Percentiles rank a stretch among this genome's conserved stretches.
Conservation (phyloP, 2,888 invertebrate species). For the Eupithecia centaureata region DNA sequence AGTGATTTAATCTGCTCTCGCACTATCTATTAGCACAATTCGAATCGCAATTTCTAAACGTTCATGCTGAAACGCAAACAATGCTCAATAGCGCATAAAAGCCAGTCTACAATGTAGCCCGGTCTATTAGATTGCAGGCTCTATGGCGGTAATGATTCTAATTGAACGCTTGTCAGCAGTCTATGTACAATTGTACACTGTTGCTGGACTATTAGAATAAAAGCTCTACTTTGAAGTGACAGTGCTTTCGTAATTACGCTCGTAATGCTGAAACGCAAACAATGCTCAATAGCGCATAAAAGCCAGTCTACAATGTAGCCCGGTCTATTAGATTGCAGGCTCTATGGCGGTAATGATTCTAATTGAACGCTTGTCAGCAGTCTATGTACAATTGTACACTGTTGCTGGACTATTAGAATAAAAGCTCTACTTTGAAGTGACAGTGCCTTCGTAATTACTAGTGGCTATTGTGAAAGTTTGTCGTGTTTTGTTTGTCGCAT, state of each 20-base stretch:
- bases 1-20: background rate
- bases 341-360: slow-evolving; percentile 27
- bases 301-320: slow-evolving; percentile 3
- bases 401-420: slow-evolving; percentile 1
- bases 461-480: too few relatives aligned
- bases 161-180: slow-evolving; percentile 8
- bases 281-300: slow-evolving; percentile 6
- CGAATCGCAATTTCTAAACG: slow-evolving; percentile 7
- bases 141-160: slow-evolving; percentile 23
- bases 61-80: slow-evolving; percentile 2
- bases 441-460: background rate
- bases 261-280: slow-evolving; percentile 12
- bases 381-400: background rate
- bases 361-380: slow-evolving; percentile 8
- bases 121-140: slow-evolving; percentile 34
- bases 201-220: slow-evolving; percentile 1
- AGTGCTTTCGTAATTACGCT: background rate
- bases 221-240: background rate
- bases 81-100: slow-evolving; percentile 6
- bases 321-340: slow-evolving; percentile 32
- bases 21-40: slow-evolving; percentile 1
- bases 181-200: background rate
- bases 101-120: slow-evolving; percentile 2
- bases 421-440: background rate
- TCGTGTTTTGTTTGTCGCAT: too few relatives aligned